Percentiles rank a stretch among this genome's conserved stretches.
Conservation (phyloP, 2,113 vertebrate genomes). For the Syngnathus floridae region DNA sequence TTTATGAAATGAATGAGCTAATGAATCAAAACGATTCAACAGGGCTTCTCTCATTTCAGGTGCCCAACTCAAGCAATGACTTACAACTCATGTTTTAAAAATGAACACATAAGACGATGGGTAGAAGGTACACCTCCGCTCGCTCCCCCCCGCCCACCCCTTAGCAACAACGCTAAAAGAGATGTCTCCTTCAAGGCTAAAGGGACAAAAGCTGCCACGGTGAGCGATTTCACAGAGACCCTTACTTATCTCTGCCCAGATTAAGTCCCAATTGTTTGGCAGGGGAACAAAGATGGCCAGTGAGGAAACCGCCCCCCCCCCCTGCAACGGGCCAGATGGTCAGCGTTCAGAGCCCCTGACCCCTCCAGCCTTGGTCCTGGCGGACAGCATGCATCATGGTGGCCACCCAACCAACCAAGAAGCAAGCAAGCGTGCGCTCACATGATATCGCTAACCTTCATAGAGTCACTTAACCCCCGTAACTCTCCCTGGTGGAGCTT, state of each 20-base stretch:
- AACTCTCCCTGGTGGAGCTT: background rate
- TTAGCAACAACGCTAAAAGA: constrained; percentile 33
- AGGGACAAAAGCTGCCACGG: constrained; percentile 51
- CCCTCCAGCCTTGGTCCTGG: constrained; percentile 63
- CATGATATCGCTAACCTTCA: constrained; percentile 7
- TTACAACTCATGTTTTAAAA: background rate
- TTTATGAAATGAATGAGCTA: background rate
- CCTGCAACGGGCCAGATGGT: constrained; percentile 84
- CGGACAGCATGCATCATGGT: constrained; percentile 37
- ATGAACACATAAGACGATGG: background rate
- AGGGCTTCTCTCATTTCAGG: background rate
- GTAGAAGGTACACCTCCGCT: background rate
- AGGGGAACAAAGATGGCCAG: constrained; percentile 83
- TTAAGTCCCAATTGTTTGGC: constrained; percentile 86
- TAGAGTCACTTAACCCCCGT: background rate
- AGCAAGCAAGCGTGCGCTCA: constrained; percentile 14
- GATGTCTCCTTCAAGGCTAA: constrained; percentile 60
- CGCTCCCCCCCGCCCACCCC: background rate
- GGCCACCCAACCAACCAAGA: constrained; percentile 38
- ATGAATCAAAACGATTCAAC: background rate
- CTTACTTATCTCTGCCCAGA: constrained; percentile 82
- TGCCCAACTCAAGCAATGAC: background rate
- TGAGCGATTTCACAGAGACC: constrained; percentile 51
- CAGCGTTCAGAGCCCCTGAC: constrained; percentile 80
- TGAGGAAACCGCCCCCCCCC: constrained; percentile 58